Percentiles rank a stretch among this genome's conserved stretches.
These are phyloP conservation scores for Carcinoscorpius rotundicauda DNA, from an alignment of 1,140 invertebrate genomes.

Conservation along the genomic window DNA sequence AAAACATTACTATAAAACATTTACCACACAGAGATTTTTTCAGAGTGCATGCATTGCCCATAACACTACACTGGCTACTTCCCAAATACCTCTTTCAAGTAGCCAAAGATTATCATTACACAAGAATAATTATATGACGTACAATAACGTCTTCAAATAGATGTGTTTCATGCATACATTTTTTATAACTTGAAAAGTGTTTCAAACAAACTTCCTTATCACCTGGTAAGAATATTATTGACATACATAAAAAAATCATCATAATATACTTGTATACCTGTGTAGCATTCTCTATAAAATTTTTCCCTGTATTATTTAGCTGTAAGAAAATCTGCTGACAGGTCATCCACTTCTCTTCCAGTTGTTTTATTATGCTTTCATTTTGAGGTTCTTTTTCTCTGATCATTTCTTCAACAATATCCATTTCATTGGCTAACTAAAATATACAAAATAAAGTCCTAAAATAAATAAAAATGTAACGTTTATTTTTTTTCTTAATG, in stretches of 20 bases:
- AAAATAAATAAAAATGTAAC: background rate
- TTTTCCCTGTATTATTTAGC: slow-evolving; percentile 46
- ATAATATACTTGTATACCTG: slow-evolving; percentile 38
- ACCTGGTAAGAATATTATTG: background rate
- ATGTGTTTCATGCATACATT: too few species aligned
- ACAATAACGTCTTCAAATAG: too few species aligned
- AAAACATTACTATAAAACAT: too few species aligned
- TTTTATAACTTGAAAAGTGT: background rate
- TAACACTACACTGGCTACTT: too few species aligned
- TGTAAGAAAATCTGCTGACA: slow-evolving; percentile 46
- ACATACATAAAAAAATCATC: background rate
- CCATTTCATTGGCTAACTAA: slow-evolving; percentile 48
- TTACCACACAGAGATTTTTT: too few species aligned
- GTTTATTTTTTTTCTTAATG: too few species aligned
- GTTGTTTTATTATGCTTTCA: slow-evolving; percentile 29
- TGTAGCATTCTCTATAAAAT: slow-evolving; percentile 51
- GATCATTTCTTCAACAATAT: slow-evolving; percentile 46
- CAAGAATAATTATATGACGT: too few species aligned
- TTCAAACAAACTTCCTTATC: background rate
- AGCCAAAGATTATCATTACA: too few species aligned
- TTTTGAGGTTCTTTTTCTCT: slow-evolving; percentile 40
- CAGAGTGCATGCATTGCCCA: too few species aligned
- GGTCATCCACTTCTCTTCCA: slow-evolving; percentile 48
- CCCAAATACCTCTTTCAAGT: too few species aligned
- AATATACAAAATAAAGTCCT: slow-evolving; percentile 12